Conservation (phyloP, 2,797 vertebrate genomes). For the Silurus aristotelis region DNA sequence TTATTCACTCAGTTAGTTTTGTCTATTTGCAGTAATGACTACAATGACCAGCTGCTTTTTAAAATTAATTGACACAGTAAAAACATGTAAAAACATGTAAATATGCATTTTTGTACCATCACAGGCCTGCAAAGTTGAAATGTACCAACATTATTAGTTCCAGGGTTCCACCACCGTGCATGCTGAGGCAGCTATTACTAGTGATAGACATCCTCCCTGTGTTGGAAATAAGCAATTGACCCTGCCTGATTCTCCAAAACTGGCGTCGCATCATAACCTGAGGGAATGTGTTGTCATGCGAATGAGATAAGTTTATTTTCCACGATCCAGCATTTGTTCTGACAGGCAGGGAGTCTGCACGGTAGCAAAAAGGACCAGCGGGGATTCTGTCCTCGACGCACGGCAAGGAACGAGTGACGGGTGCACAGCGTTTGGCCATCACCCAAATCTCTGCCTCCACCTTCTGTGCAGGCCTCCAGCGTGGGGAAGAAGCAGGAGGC, state of each 20-base stretch:
- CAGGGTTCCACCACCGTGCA: slow-evolving; percentile 60
- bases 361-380: slow-evolving; percentile 61
- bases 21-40: background rate
- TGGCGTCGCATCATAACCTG: slow-evolving; percentile 86
- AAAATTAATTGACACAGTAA: slow-evolving; percentile 3
- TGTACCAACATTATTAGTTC: slow-evolving; percentile 46
- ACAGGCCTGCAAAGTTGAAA: slow-evolving; percentile 40
- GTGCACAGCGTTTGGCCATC: slow-evolving; percentile 81
- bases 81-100: background rate
- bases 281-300: slow-evolving; percentile 91
- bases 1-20: background rate
- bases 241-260: slow-evolving; percentile 76
- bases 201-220: slow-evolving; percentile 75
- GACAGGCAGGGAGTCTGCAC: slow-evolving; percentile 84
- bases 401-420: slow-evolving; percentile 78
- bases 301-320: slow-evolving; percentile 98
- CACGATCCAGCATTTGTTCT: slow-evolving; percentile 89
- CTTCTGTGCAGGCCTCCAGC: slow-evolving; percentile 87
- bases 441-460: slow-evolving; percentile 90
- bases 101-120: slow-evolving; percentile 29
- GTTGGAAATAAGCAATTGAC: slow-evolving; percentile 81
- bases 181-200: slow-evolving; percentile 66
- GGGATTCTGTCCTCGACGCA: slow-evolving; percentile 81
- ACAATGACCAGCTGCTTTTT: slow-evolving; percentile 10
- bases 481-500: slow-evolving; percentile 78